Percentiles rank a stretch among this genome's conserved stretches.
These are phyloP conservation scores for Empis livida DNA, from an alignment of 2,888 invertebrate species.

Conservation along the genomic window DNA sequence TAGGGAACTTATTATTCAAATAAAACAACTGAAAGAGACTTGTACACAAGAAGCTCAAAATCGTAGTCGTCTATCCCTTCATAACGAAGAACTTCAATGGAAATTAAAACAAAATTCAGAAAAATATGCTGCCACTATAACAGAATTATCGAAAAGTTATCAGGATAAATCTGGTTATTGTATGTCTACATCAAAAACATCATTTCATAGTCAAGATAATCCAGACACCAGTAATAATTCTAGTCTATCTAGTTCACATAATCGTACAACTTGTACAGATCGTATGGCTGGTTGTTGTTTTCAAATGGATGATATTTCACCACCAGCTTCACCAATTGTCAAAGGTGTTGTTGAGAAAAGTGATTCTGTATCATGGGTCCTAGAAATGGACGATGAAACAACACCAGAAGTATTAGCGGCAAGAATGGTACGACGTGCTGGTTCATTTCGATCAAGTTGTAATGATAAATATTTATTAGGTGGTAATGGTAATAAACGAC, in stretches of 20 bases:
- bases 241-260: constrained; percentile 16
- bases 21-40: constrained; percentile 57
- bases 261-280: constrained; percentile 13
- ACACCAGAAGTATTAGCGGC: constrained; percentile 58
- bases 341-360: constrained; percentile 75
- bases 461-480: constrained; percentile 27
- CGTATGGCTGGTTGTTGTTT: constrained; percentile 15
- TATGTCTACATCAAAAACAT: constrained; percentile 9
- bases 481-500: constrained; percentile 31
- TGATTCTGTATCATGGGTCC: constrained; percentile 76
- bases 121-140: constrained; percentile 38
- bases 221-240: constrained; percentile 16
- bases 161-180: constrained; percentile 12
- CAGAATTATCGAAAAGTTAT: constrained; percentile 25
- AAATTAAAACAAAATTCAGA: constrained; percentile 72
- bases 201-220: constrained; percentile 13
- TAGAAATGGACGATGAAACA: constrained; percentile 62
- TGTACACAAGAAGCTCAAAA: constrained; percentile 66
- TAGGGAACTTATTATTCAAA: constrained; percentile 54
- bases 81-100: constrained; percentile 83
- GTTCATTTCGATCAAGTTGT: constrained; percentile 42
- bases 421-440: constrained; percentile 53
- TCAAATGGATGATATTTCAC: constrained; percentile 36
- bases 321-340: constrained; percentile 58
- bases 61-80: constrained; percentile 61